Base-by-base conservation (phyloP, 2,888 invertebrate genomes). In the Rhingia campestris region DNA sequence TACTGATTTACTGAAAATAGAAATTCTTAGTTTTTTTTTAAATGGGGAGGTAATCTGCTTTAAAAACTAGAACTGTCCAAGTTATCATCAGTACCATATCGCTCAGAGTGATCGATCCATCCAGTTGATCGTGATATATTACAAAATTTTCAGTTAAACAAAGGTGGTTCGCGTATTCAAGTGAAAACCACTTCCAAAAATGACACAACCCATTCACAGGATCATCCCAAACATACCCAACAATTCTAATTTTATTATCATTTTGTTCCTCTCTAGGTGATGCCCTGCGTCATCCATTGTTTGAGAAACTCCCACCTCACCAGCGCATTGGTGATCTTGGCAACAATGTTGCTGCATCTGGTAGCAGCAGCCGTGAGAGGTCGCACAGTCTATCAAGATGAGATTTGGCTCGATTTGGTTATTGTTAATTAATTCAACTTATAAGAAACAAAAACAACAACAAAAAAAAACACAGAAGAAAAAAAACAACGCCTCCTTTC, bases 221-320 rank as follows among this genome's bases (percentile, higher is more conserved):
- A 33, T 2, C 6, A 37, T 12, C 12, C 4, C 14, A 9, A 33
- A 14, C 12, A 2, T 4, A 10, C 4, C 4, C 32, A 41, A 14
- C 3, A 22, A 39, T 37, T 51, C 37, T 51, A 39, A 32, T 12
- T 1, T 5, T 49, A 1, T 53, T 4, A 35, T 64, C 32, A 56
- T 56, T 5, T 12, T 41, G 58, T 56, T 66, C 3, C 10, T 56
- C 56, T 41, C 58, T 63, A 92, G 93, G 93, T 77, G 98, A 99
- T 88, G 97, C 98, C 12, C 92, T 99, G 88, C 92, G 94, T 66
- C 99, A 99, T 93, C 96, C 97, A 69, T 99, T 98, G 93, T 99
- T 99, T 93, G 95, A 94, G 89, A 95, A 96, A 90, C 94, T 98
- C 89, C 95, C 97, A 85, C 93, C 94, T 73, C 95, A 95, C 88